These are phyloP conservation scores for Craniophora ligustri DNA, from an alignment of 2,888 invertebrate genomes.

Conservation along the genomic window DNA sequence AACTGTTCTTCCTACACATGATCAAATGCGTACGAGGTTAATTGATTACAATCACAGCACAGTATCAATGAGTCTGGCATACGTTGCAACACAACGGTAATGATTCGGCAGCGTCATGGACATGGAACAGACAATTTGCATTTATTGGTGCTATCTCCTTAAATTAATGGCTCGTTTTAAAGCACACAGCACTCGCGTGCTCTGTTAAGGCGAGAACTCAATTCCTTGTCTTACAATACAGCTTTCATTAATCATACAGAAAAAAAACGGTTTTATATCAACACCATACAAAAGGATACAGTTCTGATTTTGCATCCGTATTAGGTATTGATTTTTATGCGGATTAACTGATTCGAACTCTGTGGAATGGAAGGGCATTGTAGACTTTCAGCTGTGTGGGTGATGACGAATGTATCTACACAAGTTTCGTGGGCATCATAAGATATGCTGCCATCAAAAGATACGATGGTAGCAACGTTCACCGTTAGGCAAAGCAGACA, in stretches of 20 bases:
- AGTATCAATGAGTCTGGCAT: slow-evolving; percentile 63
- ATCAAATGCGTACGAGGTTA: slow-evolving; percentile 44
- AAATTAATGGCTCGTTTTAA: slow-evolving; percentile 47
- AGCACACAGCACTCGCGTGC: slow-evolving; percentile 41
- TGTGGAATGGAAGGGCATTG: background rate
- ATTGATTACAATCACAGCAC: slow-evolving; percentile 53
- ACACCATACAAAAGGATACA: background rate
- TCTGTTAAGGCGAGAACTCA: slow-evolving; percentile 24
- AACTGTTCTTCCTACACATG: slow-evolving; percentile 46
- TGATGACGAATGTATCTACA: slow-evolving; percentile 14
- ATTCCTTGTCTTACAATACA: background rate
- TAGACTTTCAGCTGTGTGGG: slow-evolving; percentile 13
- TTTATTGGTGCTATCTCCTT: slow-evolving; percentile 61
- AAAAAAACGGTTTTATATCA: background rate
- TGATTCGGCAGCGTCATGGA: slow-evolving; percentile 69
- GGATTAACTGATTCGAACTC: background rate
- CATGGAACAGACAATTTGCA: slow-evolving; percentile 72
- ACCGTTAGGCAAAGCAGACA: too few species aligned
- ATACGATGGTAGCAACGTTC: slow-evolving; percentile 10
- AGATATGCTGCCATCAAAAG: slow-evolving; percentile 4
- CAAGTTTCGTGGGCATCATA: background rate
- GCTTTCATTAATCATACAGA: background rate
- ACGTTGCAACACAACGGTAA: slow-evolving; percentile 67
- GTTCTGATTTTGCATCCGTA: background rate
- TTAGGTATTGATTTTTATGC: too few species aligned